These are phyloP conservation scores for Tachysurus vachellii DNA, from an alignment of 2,113 vertebrate species.

Conservation along the genomic window DNA sequence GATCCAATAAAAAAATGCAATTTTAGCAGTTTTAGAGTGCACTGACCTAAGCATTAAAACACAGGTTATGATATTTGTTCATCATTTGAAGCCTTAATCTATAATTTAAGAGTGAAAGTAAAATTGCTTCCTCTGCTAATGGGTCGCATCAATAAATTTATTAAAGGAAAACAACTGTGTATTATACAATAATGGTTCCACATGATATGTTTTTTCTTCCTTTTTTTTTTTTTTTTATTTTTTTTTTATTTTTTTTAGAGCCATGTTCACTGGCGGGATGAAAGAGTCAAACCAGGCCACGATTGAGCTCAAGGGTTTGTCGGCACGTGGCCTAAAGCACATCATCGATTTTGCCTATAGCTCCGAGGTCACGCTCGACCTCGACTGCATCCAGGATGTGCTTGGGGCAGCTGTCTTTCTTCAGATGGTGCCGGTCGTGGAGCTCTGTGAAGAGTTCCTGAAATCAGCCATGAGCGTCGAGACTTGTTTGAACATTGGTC, in stretches of 20 bases:
- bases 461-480: conserved; percentile 97
- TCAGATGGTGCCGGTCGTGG: conserved; percentile 95
- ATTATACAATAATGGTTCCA: neutral
- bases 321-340: conserved; percentile 88
- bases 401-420: conserved; percentile 95
- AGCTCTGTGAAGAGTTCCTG: conserved; percentile 95
- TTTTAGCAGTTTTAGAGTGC: neutral
- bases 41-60: neutral
- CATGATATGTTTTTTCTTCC: neutral
- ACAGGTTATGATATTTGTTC: neutral
- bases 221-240: neutral
- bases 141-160: neutral
- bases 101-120: conserved; percentile 10
- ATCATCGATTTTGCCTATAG: conserved; percentile 98
- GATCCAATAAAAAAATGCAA: neutral
- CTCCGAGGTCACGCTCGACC: conserved; percentile 90
- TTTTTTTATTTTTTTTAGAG: conserved; percentile 72
- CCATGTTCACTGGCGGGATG: conserved; percentile 99
- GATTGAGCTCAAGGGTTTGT: conserved; percentile 92
- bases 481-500: conserved; percentile 93
- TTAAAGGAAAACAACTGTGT: neutral
- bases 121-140: conserved; percentile 7
- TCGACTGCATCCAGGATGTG: conserved; percentile 96
- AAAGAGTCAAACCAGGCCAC: conserved; percentile 87
- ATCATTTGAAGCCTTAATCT: neutral